Evolutionary conservation across 2,113 vertebrate genomes (phyloP), one percentile per base, ranked within the genome.

Genomic region (Hippocampus comes): DNA sequence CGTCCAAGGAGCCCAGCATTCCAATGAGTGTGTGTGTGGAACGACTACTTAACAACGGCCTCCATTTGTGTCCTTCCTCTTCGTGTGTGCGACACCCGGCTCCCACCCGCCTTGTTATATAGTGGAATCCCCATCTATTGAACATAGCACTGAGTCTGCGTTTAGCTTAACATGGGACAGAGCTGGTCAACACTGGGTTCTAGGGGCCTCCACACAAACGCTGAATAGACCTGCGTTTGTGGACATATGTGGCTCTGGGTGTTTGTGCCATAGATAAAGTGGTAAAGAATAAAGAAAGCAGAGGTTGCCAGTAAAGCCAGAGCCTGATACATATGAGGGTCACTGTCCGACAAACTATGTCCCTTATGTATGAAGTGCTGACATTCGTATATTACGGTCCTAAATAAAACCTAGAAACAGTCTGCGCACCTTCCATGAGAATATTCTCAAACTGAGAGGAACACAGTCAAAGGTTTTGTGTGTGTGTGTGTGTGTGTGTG

Each of bases 1-100:
- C 82, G 9, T 89, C 90, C 84, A 92, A 90, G 71, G 87, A 92
- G 84, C 91, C 91, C 87, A 92, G 89, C 92, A 93, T 92, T 74
- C 67, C 77, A 75, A 78, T 20, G 42, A 72, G 64, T 71, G 78
- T 55, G 53, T 61, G 67, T 83, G 68, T 77, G 74, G 76, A 63
- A 69, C 78, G 86, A 80, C 68, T 49, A 68, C 53, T 53, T 42
- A 63, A 80, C 71, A 49, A 48, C 68, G 15, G 59, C 48, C 71
- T 88, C 79, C 85, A 90, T 88, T 68, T 63, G 77, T 78, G 72
- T 61, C 55, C 71, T 46, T 51, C n/a, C 30, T 56, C n/a, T 67
- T 65, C 63, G 6, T 78, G 71, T 71, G 82, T 71, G 76, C 2
- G 12, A 21, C 23, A 20, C 55, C 34, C 61, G 14, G 72, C 64